Base-by-base conservation (phyloP, 2,888 invertebrate species). In the Heteromyza rotundicornis region DNA sequence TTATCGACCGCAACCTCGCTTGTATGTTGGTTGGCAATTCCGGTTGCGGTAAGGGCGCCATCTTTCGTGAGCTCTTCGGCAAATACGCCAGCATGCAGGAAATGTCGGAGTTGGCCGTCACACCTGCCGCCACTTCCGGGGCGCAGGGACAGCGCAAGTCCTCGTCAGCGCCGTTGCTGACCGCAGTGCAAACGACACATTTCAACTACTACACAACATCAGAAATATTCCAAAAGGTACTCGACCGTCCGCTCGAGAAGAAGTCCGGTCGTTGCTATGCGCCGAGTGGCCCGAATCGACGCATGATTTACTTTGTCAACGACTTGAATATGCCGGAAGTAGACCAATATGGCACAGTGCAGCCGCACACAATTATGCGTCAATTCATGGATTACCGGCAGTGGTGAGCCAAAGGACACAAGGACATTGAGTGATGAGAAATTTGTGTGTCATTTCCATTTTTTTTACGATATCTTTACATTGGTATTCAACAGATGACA, bases 241-340 rank as follows among this genome's bases (percentile, higher is more conserved):
- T 98, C 62, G 98, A 98, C 80, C 93, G 94, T 72, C 95, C 95
- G 1, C 83, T 98, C 63, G 97, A 97, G 80, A 97, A 97, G 84
- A 97, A 97, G 80, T 95, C 96, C 0, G 97, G 97, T 0, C 88
- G 94, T 64, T 95, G 92, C 79, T 97, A 90, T 79, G 97, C 95
- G 0, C 97, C 97, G 2, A 92, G 94, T 0, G 96, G 96, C 8
- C 75, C 78, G 19, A 93, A 89, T 76, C 89, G 79, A 5, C 74
- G 89, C 20, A 89, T 98, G 85, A 90, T 98, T 64, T 97, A 96
- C 84, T 96, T 96, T 80, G 89, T 97, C 63, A 97, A 97, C 76
- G 97, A 98, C 78, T 88, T 97, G 87, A 98, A 98, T 81, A 97
- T 97, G 96, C 97, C 97, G 0, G 95, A 96, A 85, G 96, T 96